Conservation (phyloP, 2,797 vertebrate species). For the Periophthalmus magnuspinnatus region DNA sequence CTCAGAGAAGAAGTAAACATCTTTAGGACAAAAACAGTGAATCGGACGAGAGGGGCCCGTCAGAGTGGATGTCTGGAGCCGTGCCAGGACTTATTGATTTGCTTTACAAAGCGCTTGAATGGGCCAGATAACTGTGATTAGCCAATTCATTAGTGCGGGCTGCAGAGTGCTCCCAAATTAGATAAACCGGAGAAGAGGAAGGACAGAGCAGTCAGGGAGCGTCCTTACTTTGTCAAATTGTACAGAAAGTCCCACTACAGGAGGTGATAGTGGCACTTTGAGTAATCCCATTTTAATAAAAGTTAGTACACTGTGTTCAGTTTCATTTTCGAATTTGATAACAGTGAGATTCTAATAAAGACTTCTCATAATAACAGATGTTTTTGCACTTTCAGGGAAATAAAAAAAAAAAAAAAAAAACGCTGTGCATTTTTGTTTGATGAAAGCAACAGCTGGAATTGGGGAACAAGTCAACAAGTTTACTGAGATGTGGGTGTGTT, state of each 20-base stretch:
- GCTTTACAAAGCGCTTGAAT: slow-evolving; percentile 80
- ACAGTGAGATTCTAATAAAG: neutral
- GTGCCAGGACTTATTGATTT: slow-evolving; percentile 79
- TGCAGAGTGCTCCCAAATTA: slow-evolving; percentile 74
- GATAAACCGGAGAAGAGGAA: slow-evolving; percentile 65
- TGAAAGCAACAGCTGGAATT: neutral
- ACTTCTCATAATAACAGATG: neutral
- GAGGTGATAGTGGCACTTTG: slow-evolving; percentile 36
- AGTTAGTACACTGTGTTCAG: neutral
- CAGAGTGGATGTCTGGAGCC: slow-evolving; percentile 76
- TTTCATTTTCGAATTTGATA: neutral
- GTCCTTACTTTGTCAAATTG: slow-evolving; percentile 55
- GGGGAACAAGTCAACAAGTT: neutral
- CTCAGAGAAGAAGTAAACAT: slow-evolving; percentile 55
- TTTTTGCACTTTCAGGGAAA: neutral
- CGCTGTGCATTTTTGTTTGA: neutral
- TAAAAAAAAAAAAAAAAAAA: too few species aligned
- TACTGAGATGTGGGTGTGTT: neutral
- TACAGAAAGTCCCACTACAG: slow-evolving; percentile 35
- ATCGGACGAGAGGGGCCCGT: slow-evolving; percentile 76
- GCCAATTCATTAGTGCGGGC: slow-evolving; percentile 81
- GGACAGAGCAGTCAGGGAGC: slow-evolving; percentile 34
- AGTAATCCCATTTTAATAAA: slow-evolving; percentile 3
- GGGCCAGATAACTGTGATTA: slow-evolving; percentile 80
- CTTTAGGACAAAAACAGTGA: slow-evolving; percentile 57